Conservation (phyloP, 2,113 vertebrate species). For the Elgaria multicarinata region DNA sequence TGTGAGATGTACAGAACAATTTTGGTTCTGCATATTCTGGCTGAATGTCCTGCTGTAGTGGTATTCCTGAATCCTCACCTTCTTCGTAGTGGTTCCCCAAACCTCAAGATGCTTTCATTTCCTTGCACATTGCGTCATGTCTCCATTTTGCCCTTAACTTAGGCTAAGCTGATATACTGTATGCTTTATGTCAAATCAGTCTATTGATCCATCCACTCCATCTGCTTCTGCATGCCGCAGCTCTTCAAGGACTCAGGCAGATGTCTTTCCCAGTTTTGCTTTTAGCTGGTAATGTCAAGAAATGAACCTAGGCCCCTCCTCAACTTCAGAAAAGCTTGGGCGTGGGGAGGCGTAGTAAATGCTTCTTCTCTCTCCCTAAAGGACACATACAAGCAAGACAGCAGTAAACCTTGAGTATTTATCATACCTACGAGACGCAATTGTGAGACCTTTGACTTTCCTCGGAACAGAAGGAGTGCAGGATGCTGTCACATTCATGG, state of each 20-base stretch:
- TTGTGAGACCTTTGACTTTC: constrained; percentile 84
- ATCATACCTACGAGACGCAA: constrained; percentile 81
- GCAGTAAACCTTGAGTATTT: constrained; percentile 93
- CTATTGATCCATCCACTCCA: neutral
- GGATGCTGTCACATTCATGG: constrained; percentile 85
- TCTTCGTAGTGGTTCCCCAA: neutral
- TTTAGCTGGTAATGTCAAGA: too few relatives aligned
- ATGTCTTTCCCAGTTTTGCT: neutral
- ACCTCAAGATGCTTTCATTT: neutral
- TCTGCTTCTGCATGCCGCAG: neutral
- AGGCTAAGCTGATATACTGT: neutral
- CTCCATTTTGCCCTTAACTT: neutral
- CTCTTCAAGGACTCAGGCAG: neutral
- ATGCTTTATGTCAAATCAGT: neutral
- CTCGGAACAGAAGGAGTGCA: constrained; percentile 84
- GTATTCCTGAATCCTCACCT: neutral
- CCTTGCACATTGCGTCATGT: neutral
- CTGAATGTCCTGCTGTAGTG: neutral
- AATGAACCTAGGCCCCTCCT: neutral
- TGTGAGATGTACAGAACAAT: neutral
- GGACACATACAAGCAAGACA: constrained; percentile 87
- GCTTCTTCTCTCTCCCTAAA: constrained; percentile 58
- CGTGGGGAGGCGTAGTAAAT: neutral
- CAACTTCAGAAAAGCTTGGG: neutral
- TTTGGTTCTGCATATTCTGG: neutral